A percentile compares a stretch with the other conserved stretches of the same genome.
These are phyloP conservation scores for Dromas ardeola DNA, from an alignment of 2,113 vertebrate species.

Conservation along the genomic window DNA sequence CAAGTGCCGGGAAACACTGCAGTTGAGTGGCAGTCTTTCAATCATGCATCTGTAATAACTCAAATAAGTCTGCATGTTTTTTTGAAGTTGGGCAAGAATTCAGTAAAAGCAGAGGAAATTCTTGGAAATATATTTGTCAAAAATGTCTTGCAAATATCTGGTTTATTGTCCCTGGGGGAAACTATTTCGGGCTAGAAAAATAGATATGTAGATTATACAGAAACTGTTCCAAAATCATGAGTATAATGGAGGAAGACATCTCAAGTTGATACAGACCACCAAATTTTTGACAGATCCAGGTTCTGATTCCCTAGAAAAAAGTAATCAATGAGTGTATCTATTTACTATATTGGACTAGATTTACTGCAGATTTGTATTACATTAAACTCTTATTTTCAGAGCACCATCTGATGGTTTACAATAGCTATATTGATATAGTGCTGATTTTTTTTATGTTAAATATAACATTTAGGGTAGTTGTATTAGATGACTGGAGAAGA, in stretches of 20 bases:
- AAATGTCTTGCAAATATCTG: neutral
- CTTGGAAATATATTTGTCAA: neutral
- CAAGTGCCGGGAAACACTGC: neutral
- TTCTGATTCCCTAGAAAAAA: neutral
- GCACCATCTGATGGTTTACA: neutral
- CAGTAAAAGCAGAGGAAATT: neutral
- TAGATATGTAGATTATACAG: neutral
- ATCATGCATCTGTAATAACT: neutral
- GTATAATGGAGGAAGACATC: neutral
- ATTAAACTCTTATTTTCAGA: neutral
- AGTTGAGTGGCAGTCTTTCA: neutral
- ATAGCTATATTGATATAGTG: neutral
- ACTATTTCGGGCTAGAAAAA: neutral
- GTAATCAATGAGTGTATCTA: neutral
- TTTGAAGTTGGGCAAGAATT: neutral
- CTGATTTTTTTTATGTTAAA: neutral
- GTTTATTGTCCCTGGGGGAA: neutral
- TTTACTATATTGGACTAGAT: neutral
- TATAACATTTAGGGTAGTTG: neutral
- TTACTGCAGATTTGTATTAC: neutral
- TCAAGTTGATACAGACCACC: neutral
- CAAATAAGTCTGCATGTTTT: neutral
- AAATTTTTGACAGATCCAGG: neutral
- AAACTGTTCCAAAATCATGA: neutral
- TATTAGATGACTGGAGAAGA: neutral